These are phyloP conservation scores for Mormyrops boulengeri DNA, from an alignment of 2,797 vertebrate genomes.

Conservation along the genomic window DNA sequence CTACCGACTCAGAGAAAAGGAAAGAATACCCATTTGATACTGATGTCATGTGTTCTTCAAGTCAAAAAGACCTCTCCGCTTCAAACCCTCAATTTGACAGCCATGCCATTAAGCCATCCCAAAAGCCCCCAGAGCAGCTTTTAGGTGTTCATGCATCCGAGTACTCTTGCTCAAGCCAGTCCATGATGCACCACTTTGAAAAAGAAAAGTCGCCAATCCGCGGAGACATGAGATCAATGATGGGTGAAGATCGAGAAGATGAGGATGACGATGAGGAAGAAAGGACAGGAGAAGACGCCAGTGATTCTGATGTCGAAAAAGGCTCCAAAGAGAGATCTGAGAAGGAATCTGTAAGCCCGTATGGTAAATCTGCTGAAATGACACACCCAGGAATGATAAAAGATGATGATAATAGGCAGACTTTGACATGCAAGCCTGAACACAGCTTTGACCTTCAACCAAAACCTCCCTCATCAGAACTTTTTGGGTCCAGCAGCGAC, in stretches of 20 bases:
- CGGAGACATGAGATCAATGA: slow-evolving; percentile 58
- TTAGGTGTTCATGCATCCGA: slow-evolving; percentile 60
- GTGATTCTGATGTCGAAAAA: slow-evolving; percentile 89
- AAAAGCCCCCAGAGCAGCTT: slow-evolving; percentile 35
- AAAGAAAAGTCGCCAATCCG: slow-evolving; percentile 46
- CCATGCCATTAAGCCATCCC: slow-evolving; percentile 30
- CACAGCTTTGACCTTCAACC: slow-evolving; percentile 33
- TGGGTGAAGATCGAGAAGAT: slow-evolving; percentile 59
- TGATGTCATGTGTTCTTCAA: slow-evolving; percentile 44
- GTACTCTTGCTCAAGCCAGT: slow-evolving; percentile 46
- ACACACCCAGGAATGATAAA: slow-evolving; percentile 28
- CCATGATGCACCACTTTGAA: slow-evolving; percentile 48
- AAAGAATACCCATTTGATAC: slow-evolving; percentile 41
- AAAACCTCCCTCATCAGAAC: slow-evolving; percentile 23
- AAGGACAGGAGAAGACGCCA: slow-evolving; percentile 58
- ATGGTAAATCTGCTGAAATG: slow-evolving; percentile 32
- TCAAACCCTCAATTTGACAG: slow-evolving; percentile 29
- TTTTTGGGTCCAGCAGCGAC: slow-evolving; percentile 13
- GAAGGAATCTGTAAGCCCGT: slow-evolving; percentile 68
- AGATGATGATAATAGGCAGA: slow-evolving; percentile 35
- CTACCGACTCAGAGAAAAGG: slow-evolving; percentile 44
- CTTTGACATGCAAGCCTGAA: slow-evolving; percentile 31
- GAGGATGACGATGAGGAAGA: slow-evolving; percentile 54
- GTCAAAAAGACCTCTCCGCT: slow-evolving; percentile 52
- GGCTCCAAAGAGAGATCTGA: slow-evolving; percentile 87